Evolutionary conservation across 2,113 vertebrate species (phyloP).

Genomic region (Bos taurus): ARS-UCD2.0 NC_037333.1:100903001-100903500

Average conservation of each 20-base stretch:
- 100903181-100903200: no score
- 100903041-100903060: background rate
- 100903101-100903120: background rate
- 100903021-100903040: background rate
- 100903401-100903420: background rate
- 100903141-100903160: background rate
- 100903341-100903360: constrained; percentile 17
- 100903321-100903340: background rate
- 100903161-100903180: no score
- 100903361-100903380: background rate
- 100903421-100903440: background rate
- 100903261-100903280: background rate
- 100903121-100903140: background rate
- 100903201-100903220: no score
- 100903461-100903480: background rate
- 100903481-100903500: background rate
- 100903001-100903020: background rate
- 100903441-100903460: background rate
- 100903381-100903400: background rate
- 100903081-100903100: background rate
- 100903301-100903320: constrained; percentile 1
- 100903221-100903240: no score
- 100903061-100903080: background rate
- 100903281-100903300: background rate
- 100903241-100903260: no score